Base-by-base conservation (phyloP, 2,797 vertebrate genomes). In the Pseudocheirus occidentalis region DNA sequence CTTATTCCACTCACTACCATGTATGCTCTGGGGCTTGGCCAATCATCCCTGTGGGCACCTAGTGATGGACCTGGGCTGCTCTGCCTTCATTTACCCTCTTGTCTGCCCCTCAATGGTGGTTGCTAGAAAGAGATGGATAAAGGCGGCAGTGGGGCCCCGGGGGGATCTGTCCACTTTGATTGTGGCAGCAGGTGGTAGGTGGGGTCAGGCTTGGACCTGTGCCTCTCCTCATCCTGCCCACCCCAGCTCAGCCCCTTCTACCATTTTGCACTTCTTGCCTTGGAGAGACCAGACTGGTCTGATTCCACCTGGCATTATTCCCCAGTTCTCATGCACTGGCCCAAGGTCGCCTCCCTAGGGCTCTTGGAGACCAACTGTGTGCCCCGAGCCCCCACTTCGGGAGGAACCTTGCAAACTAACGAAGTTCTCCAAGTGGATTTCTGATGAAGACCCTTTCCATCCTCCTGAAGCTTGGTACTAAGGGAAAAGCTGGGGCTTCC, bases 261-360 rank as follows among this genome's bases (percentile, higher is more conserved):
- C 90, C 54, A 91, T 95, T 97, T 98, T 97, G 98, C 97, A 98
- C 97, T 98, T 97, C 52, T 55, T 90, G 54, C 90, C 28, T 53
- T 55, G 90, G 50, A 54, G 89, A 53, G 57, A 95, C 95, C 92
- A 52, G 0, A 46, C 50, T 81, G 46, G 90, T 92, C 91, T 91
- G 96, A 93, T n/a, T 91, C 94, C 93, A 0, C 2, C 89, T 92
- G 0, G 27, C 7, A 50, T 90, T 56, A 59, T 62, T 54, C 91
- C 21, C 2, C 3, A 57, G 96, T 94, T 93, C 95, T 93, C 29
- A 62, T 93, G 98, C 97, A 96, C 97, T 97, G 96, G 93, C 92
- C 97, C 95, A 53, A 59, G 95, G 95, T 59, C 31, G 93, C 95
- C 94, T 95, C 94, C 58, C 27, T 55, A 62, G 95, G 95, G 96